Evolutionary conservation across 2,797 vertebrate genomes (phyloP), one percentile per base, ranked within the genome.

Genomic region (Saxicola maurus): DNA sequence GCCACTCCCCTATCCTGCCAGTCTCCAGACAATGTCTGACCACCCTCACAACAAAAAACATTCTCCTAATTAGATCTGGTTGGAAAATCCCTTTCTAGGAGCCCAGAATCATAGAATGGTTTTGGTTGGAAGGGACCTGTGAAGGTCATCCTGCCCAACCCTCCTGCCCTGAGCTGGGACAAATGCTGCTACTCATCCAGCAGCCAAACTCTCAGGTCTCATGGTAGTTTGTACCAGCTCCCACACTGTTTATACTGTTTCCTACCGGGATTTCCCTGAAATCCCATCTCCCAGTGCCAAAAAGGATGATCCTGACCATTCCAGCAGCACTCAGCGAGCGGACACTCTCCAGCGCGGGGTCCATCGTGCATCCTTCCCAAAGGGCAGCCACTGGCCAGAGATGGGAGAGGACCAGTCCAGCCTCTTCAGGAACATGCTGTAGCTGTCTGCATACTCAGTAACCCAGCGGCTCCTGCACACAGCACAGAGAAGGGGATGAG

Each of bases 391-490:
- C 0, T 2, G 48, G 4, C 35, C 20, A 2, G 64, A 19, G 30
- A 17, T 60, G n/a, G 49, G 72, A 7, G 81, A n/a, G 1, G 61
- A 38, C 40, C 61, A 7, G 15, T 85, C 87, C 64, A 79, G 65
- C 19, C 13, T 86, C 81, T 7, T 28, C 30, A 89, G 65, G 90
- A 49, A 90, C 67, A 94, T 20, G 30, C 48, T 87, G 69, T 94
- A 95, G 81, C 30, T 92, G 68, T 96, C 95, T 38, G 31, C 71
- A 8, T 96, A 95, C 66, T 96, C 92, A 0, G 95, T 89, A 6
- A 88, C 28, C 95, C 95, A 96, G n/a, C 1, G 37, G 38, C 65
- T 55, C 21, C 96, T 96, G 64, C 24, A 13, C 20, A 17, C 42
- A 43, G 38, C 35, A 7, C 0, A 21, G 45, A 45, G 42, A 72